Evolutionary conservation across 1,140 invertebrate species (phyloP).

Genomic region (Diuraphis noxia): DNA sequence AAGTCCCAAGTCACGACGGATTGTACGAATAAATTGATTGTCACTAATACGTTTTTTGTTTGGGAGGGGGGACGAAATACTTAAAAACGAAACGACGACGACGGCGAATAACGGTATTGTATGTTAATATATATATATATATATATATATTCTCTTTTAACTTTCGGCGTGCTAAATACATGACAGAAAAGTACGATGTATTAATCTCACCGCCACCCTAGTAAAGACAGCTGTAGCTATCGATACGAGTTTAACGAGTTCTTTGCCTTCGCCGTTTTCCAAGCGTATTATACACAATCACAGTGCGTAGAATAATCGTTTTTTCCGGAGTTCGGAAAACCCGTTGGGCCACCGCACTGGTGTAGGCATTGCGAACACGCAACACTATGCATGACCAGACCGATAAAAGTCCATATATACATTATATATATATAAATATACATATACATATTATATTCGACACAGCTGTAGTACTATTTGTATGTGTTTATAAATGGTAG

Average conservation of each 20-base stretch:
- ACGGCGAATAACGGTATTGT: neutral
- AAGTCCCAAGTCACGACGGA: neutral
- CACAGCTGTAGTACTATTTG: too few species aligned
- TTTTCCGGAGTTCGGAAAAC: neutral
- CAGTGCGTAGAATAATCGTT: neutral
- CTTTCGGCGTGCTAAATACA: neutral
- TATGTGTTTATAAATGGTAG: too few species aligned
- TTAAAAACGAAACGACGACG: neutral
- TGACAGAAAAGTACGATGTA: neutral
- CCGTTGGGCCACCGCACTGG: neutral
- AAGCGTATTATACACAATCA: neutral
- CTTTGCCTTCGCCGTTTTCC: neutral
- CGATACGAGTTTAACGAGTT: neutral
- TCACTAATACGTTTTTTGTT: neutral
- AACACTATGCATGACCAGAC: neutral
- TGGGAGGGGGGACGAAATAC: too few species aligned
- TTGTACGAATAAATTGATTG: neutral
- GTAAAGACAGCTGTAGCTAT: neutral
- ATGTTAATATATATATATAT: neutral
- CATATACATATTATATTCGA: too few species aligned
- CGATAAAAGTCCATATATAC: neutral
- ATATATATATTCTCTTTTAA: neutral
- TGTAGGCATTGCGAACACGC: neutral
- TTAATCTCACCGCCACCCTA: neutral
- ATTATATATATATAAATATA: too few species aligned